phyloP scores from a whole-genome alignment of 2,113 vertebrate genomes.

The Sinocyclocheilus anophthalmus region DNA sequence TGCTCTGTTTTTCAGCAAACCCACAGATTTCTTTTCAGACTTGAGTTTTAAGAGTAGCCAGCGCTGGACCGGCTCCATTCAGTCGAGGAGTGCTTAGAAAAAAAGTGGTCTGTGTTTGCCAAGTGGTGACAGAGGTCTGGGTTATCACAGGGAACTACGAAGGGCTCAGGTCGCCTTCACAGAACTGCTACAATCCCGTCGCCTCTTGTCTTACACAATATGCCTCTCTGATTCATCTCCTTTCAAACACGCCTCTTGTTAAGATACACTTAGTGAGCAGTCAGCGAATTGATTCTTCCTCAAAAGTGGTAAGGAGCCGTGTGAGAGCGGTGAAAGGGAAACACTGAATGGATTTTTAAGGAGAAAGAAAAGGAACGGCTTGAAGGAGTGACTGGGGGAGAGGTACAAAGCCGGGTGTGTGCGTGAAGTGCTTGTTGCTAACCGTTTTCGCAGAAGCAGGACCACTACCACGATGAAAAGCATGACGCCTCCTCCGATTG shows the following conservation, averaged over 20 bases:
- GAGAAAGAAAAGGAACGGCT: slow-evolving; percentile 63
- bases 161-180: slow-evolving; percentile 66
- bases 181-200: slow-evolving; percentile 59
- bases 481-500: slow-evolving; percentile 65
- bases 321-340: slow-evolving; percentile 63
- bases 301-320: slow-evolving; percentile 64
- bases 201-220: slow-evolving; percentile 73
- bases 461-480: slow-evolving; percentile 72
- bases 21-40: slow-evolving; percentile 51
- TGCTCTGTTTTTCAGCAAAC: slow-evolving; percentile 45
- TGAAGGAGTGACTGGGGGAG: slow-evolving; percentile 62
- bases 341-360: slow-evolving; percentile 66
- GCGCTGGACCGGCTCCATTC: slow-evolving; percentile 56
- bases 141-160: slow-evolving; percentile 58
- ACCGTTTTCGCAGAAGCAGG: slow-evolving; percentile 81
- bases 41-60: slow-evolving; percentile 47
- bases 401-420: slow-evolving; percentile 35
- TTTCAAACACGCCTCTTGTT: slow-evolving; percentile 66
- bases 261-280: slow-evolving; percentile 66
- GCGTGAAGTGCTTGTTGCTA: slow-evolving; percentile 48
- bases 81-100: slow-evolving; percentile 64
- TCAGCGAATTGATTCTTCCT: slow-evolving; percentile 61
- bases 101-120: slow-evolving; percentile 68
- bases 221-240: slow-evolving; percentile 64
- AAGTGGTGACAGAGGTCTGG: slow-evolving; percentile 57